Conservation (phyloP, 2,888 invertebrate genomes). For the Orchestes rusci region DNA sequence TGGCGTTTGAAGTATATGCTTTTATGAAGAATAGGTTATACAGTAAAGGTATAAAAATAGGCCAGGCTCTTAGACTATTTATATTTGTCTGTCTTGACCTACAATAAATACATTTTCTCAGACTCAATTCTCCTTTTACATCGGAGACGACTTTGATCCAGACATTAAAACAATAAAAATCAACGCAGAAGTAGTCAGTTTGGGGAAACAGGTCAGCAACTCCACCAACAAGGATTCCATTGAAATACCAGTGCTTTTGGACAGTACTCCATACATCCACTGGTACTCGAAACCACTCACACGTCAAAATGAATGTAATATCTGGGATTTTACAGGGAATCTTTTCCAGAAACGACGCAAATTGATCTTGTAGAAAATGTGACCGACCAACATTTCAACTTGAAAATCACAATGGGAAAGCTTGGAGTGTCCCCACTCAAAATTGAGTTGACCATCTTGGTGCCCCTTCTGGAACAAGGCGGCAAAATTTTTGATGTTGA, state of each 20-base stretch:
- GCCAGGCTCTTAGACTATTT: too few relatives aligned
- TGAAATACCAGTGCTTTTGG: slow-evolving; percentile 14
- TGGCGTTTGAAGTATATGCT: too few relatives aligned
- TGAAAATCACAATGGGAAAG: slow-evolving; percentile 15
- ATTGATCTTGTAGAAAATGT: too few relatives aligned
- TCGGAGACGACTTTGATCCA: slow-evolving; percentile 17
- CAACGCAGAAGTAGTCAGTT: slow-evolving; percentile 24
- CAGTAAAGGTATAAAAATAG: too few relatives aligned
- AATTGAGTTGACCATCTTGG: slow-evolving; percentile 10
- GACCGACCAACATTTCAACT: too few relatives aligned
- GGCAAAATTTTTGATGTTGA: slow-evolving; percentile 6
- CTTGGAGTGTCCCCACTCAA: slow-evolving; percentile 14
- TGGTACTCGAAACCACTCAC: too few relatives aligned
- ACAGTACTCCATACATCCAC: slow-evolving; percentile 26
- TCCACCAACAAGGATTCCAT: slow-evolving; percentile 3
- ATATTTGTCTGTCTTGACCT: too few relatives aligned
- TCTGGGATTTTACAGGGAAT: slow-evolving; percentile 25
- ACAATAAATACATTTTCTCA: slow-evolving; percentile 11
- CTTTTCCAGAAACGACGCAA: slow-evolving; percentile 24
- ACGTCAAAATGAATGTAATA: too few relatives aligned
- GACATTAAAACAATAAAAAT: slow-evolving; percentile 16
- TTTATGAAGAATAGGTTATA: too few relatives aligned
- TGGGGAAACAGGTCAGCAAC: slow-evolving; percentile 26
- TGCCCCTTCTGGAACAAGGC: slow-evolving; percentile 9
- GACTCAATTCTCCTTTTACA: slow-evolving; percentile 23